Conservation (phyloP, 1,140 invertebrate genomes). For the Nasonia vitripennis region DNA sequence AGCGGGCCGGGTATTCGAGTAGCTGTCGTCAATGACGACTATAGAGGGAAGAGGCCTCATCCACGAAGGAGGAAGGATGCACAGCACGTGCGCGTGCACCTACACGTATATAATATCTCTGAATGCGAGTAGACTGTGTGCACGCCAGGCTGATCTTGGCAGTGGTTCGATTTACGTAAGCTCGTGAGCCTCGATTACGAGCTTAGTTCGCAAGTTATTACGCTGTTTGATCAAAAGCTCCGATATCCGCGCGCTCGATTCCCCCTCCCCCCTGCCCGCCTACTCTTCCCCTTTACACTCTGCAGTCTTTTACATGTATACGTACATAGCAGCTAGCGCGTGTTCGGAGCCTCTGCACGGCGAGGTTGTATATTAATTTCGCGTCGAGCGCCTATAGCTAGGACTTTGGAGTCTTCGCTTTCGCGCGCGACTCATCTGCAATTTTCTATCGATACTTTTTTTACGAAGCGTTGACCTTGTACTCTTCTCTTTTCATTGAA, state of each 20-base stretch:
- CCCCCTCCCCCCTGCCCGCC: not conserved
- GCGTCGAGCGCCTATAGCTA: not conserved
- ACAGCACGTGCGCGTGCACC: not conserved
- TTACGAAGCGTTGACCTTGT: no score
- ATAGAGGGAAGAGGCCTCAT: not conserved
- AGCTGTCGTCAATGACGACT: not conserved
- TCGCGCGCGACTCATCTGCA: not conserved
- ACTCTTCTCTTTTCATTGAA: no score
- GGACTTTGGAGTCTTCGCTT: not conserved
- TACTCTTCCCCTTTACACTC: not conserved
- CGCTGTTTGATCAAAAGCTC: conserved; percentile 63
- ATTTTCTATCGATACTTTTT: no score
- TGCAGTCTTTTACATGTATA: not conserved
- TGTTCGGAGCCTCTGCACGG: not conserved
- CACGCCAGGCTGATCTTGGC: conserved; percentile 37
- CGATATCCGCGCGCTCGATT: conserved; percentile 11
- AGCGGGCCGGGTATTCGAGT: not conserved
- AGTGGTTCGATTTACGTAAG: conserved; percentile 59
- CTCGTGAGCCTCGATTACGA: conserved; percentile 55
- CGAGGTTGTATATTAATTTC: conserved; percentile 26
- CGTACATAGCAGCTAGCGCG: not conserved
- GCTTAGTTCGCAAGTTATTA: conserved; percentile 63
- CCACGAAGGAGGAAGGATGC: not conserved
- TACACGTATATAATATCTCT: not conserved
- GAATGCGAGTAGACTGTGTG: not conserved